Percentiles rank a stretch among this genome's conserved stretches.
These are phyloP conservation scores for Hetaerina americana DNA, from an alignment of 1,140 invertebrate genomes.

Conservation along the genomic window DNA sequence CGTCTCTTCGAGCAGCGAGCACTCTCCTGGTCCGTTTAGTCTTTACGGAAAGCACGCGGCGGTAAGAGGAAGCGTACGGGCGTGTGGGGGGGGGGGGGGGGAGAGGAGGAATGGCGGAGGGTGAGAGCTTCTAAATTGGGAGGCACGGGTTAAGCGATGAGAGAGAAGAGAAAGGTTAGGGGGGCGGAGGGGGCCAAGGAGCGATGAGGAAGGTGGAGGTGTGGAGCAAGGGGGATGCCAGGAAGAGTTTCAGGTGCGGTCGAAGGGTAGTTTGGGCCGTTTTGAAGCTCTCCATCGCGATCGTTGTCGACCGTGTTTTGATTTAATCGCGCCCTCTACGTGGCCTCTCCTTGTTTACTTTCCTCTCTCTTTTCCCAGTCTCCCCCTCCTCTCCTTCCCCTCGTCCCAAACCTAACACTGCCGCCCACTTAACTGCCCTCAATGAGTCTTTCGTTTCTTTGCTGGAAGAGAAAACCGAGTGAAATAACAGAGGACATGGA, in stretches of 20 bases:
- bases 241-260: background rate
- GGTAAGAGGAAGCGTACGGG: background rate
- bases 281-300: no score
- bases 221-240: background rate
- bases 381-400: background rate
- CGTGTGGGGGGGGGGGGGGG: background rate
- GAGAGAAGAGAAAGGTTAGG: no score
- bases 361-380: background rate
- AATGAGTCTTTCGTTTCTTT: no score
- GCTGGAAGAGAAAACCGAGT: no score
- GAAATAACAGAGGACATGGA: no score
- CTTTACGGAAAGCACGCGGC: background rate
- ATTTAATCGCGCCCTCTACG: background rate
- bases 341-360: background rate
- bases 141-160: no score
- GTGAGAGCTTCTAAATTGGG: background rate
- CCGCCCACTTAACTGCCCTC: no score
- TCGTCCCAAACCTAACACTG: no score
- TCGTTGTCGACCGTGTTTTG: background rate
- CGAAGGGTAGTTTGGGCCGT: no score
- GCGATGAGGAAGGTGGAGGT: background rate
- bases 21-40: background rate
- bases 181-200: background rate
- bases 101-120: background rate
- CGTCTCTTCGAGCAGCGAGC: background rate